Evolutionary conservation across 2,888 invertebrate genomes (phyloP).

Genomic region (Catonia carolina): DNA sequence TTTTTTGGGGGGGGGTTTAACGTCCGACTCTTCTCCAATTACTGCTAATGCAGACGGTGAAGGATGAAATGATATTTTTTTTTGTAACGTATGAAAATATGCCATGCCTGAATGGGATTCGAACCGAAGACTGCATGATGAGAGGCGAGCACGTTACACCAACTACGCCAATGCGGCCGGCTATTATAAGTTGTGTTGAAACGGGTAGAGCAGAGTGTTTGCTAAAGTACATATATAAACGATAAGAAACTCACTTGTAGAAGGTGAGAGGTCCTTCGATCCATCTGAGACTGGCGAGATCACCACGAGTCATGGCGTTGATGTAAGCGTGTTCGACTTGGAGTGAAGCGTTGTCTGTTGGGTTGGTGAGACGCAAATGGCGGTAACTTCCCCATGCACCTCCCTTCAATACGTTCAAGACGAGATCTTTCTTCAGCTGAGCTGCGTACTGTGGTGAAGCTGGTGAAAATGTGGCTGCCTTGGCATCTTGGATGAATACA

Average conservation of each 20-base stretch:
- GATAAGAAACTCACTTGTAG: slow-evolving; percentile 47
- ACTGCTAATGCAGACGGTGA: too few species aligned
- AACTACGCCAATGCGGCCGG: too few species aligned
- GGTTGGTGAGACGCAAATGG: slow-evolving; percentile 62
- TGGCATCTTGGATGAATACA: slow-evolving; percentile 60
- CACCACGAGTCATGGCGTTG: slow-evolving; percentile 86
- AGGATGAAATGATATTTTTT: too few species aligned
- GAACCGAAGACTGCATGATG: too few species aligned
- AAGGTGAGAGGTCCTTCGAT: slow-evolving; percentile 77
- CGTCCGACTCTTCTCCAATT: too few species aligned
- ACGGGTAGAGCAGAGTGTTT: too few species aligned
- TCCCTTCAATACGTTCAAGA: slow-evolving; percentile 75
- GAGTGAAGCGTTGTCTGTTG: slow-evolving; percentile 35
- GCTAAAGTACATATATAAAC: too few species aligned
- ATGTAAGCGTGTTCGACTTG: slow-evolving; percentile 89
- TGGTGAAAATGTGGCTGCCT: slow-evolving; percentile 54
- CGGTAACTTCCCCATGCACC: slow-evolving; percentile 77
- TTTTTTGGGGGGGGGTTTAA: too few species aligned
- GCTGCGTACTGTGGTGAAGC: slow-evolving; percentile 51
- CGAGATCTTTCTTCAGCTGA: slow-evolving; percentile 67
- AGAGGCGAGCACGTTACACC: too few species aligned
- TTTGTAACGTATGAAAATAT: too few species aligned
- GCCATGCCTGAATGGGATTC: too few species aligned
- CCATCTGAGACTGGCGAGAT: slow-evolving; percentile 88
- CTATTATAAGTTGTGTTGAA: too few species aligned